phyloP scores from a whole-genome alignment of 2,113 vertebrate genomes.

The Podarcis muralis region DNA sequence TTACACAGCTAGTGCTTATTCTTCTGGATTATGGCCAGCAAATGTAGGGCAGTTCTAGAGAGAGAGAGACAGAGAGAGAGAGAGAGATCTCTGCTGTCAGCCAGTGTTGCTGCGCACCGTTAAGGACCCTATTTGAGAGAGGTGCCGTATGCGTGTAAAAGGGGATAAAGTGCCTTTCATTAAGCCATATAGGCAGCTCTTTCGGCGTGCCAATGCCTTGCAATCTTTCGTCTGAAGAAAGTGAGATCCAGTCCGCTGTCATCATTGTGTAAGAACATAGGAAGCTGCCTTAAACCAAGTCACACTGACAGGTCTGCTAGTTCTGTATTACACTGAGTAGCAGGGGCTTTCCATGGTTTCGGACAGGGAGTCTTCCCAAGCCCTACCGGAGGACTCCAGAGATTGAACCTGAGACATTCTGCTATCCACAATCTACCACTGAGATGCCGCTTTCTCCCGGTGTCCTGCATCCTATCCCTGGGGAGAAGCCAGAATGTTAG shows the following conservation, averaged over 20 bases:
- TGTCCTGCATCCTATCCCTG: too few species aligned
- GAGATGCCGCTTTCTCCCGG: too few species aligned
- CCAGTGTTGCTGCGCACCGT: background rate
- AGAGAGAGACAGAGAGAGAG: background rate
- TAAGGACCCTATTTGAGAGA: background rate
- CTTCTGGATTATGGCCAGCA: background rate
- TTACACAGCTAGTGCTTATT: constrained; percentile 3
- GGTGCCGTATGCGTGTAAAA: background rate
- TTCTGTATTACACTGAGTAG: too few species aligned
- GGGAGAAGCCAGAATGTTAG: too few species aligned
- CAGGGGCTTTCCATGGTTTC: too few species aligned
- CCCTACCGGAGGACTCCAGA: too few species aligned
- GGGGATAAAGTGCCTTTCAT: background rate
- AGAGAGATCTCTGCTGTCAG: background rate
- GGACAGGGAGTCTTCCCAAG: too few species aligned
- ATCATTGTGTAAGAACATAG: too few species aligned
- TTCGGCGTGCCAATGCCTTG: background rate
- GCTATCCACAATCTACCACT: too few species aligned
- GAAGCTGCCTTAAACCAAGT: too few species aligned
- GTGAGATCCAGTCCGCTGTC: background rate
- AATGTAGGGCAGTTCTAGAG: background rate
- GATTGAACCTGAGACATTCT: too few species aligned
- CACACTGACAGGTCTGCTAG: too few species aligned
- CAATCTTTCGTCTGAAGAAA: background rate
- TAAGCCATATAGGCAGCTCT: background rate